These are phyloP conservation scores for Heterotis niloticus DNA, from an alignment of 2,113 vertebrate genomes.

Conservation along the genomic window DNA sequence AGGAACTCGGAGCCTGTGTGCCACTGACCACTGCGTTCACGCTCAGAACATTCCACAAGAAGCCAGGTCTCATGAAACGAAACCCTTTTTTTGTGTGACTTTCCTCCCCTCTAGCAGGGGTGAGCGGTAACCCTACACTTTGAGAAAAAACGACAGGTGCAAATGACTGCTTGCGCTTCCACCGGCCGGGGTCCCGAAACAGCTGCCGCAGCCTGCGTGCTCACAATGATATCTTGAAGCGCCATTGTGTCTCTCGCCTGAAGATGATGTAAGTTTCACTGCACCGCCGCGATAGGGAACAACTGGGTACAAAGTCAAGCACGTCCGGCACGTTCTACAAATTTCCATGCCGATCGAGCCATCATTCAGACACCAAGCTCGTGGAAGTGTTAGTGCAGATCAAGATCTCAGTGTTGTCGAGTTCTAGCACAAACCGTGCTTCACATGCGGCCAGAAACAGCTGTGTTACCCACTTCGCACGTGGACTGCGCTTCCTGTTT, in stretches of 20 bases:
- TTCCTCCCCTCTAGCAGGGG: neutral
- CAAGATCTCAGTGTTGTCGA: too few species aligned
- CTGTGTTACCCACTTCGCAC: too few species aligned
- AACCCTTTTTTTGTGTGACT: neutral
- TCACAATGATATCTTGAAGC: neutral
- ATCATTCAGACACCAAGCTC: too few species aligned
- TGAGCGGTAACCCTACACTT: slow-evolving; percentile 9
- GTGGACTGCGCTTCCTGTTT: too few species aligned
- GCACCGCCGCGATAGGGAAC: neutral
- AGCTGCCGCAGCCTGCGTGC: neutral
- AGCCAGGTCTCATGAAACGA: neutral
- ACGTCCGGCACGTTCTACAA: neutral
- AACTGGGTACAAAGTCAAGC: neutral
- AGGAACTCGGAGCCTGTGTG: neutral
- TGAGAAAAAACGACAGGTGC: slow-evolving; percentile 26
- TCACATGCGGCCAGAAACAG: too few species aligned
- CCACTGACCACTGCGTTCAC: neutral
- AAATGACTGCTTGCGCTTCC: neutral
- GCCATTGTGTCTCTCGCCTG: neutral
- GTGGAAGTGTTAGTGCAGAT: too few species aligned
- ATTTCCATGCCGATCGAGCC: too few species aligned
- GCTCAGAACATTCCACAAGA: neutral
- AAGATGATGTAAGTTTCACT: too few species aligned
- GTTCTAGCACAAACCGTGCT: too few species aligned
- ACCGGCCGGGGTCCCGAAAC: neutral